Evolutionary conservation across 2,797 vertebrate genomes (phyloP).

Genomic region (Phrynocephalus vlangalii): DNA sequence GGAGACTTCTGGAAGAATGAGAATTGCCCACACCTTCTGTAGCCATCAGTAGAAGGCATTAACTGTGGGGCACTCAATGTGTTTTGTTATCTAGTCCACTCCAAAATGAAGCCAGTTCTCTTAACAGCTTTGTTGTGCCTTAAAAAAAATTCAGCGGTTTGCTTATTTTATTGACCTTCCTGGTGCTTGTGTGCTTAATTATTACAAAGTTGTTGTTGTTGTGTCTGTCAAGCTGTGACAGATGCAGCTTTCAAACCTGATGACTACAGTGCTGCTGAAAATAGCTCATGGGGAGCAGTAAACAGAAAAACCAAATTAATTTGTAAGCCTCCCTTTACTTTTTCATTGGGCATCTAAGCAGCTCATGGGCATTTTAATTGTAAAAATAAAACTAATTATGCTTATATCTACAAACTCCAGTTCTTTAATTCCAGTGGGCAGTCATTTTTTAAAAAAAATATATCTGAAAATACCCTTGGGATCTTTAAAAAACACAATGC

Average conservation of each 20-base stretch:
- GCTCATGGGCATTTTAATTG: background rate
- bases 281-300: background rate
- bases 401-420: background rate
- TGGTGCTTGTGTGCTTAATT: background rate
- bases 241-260: background rate
- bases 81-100: background rate
- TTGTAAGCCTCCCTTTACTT: background rate
- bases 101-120: background rate
- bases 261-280: background rate
- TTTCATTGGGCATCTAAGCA: background rate
- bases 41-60: background rate
- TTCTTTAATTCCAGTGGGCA: background rate
- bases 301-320: background rate
- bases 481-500: conserved; percentile 15
- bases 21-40: background rate
- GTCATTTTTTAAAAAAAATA: background rate
- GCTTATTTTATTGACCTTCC: background rate
- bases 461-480: conserved; percentile 31
- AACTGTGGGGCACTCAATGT: background rate
- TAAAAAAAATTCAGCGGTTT: background rate
- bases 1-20: too few species aligned
- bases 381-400: background rate
- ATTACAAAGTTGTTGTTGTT: background rate
- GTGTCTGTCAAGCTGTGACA: conserved; percentile 3
- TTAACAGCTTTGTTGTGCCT: background rate